Evolutionary conservation across 2,888 invertebrate species (phyloP), one percentile per base, ranked within the genome.

Genomic region (Mythimna ferrago): DNA sequence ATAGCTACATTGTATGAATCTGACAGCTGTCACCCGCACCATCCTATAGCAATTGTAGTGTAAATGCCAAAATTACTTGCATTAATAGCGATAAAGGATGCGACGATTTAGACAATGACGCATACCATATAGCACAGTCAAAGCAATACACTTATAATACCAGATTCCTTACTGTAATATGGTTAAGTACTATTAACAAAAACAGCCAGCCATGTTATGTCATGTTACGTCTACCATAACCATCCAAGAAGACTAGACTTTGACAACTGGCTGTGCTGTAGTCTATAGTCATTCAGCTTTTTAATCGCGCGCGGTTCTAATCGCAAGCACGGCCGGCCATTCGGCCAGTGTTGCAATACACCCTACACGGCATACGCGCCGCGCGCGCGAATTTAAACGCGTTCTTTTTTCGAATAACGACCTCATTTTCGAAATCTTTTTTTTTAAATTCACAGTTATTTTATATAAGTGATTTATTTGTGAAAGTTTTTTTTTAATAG

Each of bases 311-410:
- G 71, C 68, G 62, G 66, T 70, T 78, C 79, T 84, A 82, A 82
- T 83, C 75, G 68, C 74, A 60, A 75, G 69, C 65, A 21, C 73
- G 71, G 71, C 73, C 35, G 66, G 51, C 57, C 64, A 83, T 80
- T 73, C 76, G 19, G 83, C 75, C 86, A 82, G 88, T 87, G 82
- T 84, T 86, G 80, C 81, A 83, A 83, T 76, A 83, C 82, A 73
- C 81, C 78, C 76, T 78, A 69, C 72, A 65, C 83, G 78, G 82
- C 38, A 73, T 73, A 83, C 82, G 82, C 83, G 85, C 74, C 56
- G 78, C 68, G 67, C 73, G 80, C 78, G 83, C 78, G 63, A 77
- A 78, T 76, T 74, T 73, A 66, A 61, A 63, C 69, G 78, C 78
- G 71, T 62, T 66, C 62, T 69, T 71, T 74, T 79, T 71, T 58